Percentiles rank a stretch among this genome's conserved stretches.
Evolutionary conservation across 1,140 invertebrate species (phyloP).

Genomic region (Amyelois transitella): DNA sequence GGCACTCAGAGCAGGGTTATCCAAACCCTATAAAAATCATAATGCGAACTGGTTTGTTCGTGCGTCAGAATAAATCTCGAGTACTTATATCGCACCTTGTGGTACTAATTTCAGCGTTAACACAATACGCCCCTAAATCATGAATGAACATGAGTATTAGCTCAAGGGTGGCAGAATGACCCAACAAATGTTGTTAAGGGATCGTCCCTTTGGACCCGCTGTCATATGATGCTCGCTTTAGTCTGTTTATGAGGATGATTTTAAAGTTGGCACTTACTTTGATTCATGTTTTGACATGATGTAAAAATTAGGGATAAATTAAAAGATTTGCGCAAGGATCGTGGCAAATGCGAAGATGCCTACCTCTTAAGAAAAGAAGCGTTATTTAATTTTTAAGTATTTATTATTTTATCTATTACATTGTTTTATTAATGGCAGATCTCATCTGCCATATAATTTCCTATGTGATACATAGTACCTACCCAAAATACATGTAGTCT

Average conservation of each 20-base stretch:
- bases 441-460: no score
- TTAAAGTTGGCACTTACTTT: not conserved
- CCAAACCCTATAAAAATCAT: slow-evolving; percentile 31
- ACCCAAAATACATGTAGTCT: no score
- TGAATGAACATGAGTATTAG: slow-evolving; percentile 50
- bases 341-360: no score
- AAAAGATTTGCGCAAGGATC: slow-evolving; percentile 16
- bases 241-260: not conserved
- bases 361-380: no score
- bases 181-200: slow-evolving; percentile 29
- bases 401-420: no score
- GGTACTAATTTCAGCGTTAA: slow-evolving; percentile 48
- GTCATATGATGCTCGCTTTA: not conserved
- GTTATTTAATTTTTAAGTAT: no score
- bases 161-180: slow-evolving; percentile 32
- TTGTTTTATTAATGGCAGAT: no score
- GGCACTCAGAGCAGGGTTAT: slow-evolving; percentile 21
- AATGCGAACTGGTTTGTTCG: slow-evolving; percentile 28
- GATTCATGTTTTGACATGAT: no score
- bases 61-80: slow-evolving; percentile 34
- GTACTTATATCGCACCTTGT: slow-evolving; percentile 44
- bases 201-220: not conserved
- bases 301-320: slow-evolving; percentile 6
- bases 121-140: slow-evolving; percentile 41
- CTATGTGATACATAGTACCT: no score